Base-by-base conservation (phyloP, 2,888 invertebrate genomes). In the Sarcophaga variegata region DNA sequence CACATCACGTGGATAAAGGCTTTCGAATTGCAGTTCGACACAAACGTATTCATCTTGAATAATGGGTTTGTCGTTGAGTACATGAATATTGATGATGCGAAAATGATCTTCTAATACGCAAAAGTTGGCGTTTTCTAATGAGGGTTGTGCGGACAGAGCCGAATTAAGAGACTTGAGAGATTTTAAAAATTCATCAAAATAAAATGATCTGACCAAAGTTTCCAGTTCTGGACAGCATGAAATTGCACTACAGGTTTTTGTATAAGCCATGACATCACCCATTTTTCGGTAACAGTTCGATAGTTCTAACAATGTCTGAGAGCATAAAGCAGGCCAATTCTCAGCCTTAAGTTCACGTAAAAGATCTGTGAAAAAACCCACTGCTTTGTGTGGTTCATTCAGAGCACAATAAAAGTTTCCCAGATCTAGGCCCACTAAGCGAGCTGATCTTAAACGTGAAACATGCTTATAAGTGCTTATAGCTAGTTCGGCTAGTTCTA, bases 401-500 rank as follows among this genome's bases (percentile, higher is more conserved):
- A 97, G 94, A 88, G 96, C 96, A 89, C 97, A 96, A 93, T 99
- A 99, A 92, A 99, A 98, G 45, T 96, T 95, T 0, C 99, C 98
- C 72, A 99, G 94, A 90, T 99, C 97, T 62, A 97, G 95, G 0
- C 99, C 99, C 81, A 99, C 97, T 70, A 97, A 95, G 64, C 98
- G 95, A 0, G 99, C 98, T 78, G 97, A 98, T 92, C 96, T 94
- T 89, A 95, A 92, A 85, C 97, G 94, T 1, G 97, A 96, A 88
- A 99, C 98, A 94, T 99, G 98, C 91, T 99, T 99, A 92, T 97
- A 99, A 0, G 98, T 99, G 76, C 98, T 98, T 96, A 99, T 98
- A 0, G 99, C 98, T 88, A 99, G 93, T 92, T 99, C 99, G 0
- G 98, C 97, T 84, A 99, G 93, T 93, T 99, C 99, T 94, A 98